These are phyloP conservation scores for Volucella bombylans DNA, from an alignment of 2,888 invertebrate species.

Conservation along the genomic window DNA sequence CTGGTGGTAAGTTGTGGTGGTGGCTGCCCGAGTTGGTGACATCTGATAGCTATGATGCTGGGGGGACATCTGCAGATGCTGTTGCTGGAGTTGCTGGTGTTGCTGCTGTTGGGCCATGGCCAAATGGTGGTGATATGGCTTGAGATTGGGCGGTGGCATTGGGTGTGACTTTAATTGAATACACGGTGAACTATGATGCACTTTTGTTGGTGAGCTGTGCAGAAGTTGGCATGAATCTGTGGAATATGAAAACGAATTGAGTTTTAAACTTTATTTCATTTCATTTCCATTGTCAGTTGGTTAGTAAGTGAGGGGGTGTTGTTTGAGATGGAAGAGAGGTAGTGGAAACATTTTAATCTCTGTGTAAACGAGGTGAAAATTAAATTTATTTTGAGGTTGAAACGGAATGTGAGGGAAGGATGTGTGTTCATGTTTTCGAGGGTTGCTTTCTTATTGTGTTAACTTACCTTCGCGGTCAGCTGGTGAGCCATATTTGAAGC, in stretches of 20 bases:
- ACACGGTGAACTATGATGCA: constrained; percentile 77
- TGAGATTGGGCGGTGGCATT: constrained; percentile 66
- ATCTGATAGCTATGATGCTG: constrained; percentile 78
- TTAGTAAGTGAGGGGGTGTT: not conserved
- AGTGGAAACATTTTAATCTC: constrained; percentile 23
- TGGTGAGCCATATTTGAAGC: constrained; percentile 78
- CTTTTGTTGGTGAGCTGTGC: constrained; percentile 79
- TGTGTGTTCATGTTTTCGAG: too few relatives aligned
- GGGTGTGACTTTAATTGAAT: constrained; percentile 76
- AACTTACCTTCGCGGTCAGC: constrained; percentile 78
- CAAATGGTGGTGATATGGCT: constrained; percentile 70
- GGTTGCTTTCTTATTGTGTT: not conserved
- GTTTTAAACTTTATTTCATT: constrained; percentile 47
- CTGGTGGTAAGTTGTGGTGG: constrained; percentile 73
- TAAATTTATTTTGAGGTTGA: constrained; percentile 21
- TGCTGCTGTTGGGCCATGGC: constrained; percentile 75
- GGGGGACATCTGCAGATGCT: constrained; percentile 77
- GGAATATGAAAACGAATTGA: constrained; percentile 57
- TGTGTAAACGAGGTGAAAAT: constrained; percentile 18
- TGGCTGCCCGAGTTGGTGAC: constrained; percentile 68
- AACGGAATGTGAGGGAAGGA: too few relatives aligned
- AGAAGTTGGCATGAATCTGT: constrained; percentile 82
- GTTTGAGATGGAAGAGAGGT: not conserved
- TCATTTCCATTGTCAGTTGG: constrained; percentile 6
- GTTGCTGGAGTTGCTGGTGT: constrained; percentile 73